Evolutionary conservation across 2,113 vertebrate species (phyloP).

Genomic region (Larimichthys crocea): DNA sequence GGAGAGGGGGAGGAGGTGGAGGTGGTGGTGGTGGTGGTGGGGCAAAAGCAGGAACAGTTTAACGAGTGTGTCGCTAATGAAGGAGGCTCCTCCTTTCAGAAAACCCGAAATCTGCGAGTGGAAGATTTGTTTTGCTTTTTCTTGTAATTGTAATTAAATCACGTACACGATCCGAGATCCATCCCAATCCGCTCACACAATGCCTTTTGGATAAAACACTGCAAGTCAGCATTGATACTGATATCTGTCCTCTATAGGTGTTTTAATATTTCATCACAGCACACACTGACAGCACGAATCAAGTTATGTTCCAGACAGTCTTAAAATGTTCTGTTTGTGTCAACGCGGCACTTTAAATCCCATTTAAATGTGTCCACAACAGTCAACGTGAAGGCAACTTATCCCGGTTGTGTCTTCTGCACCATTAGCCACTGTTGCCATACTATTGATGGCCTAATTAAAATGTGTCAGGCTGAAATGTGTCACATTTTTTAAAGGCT

Average conservation of each 20-base stretch:
- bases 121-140: conserved; percentile 55
- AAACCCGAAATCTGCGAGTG: conserved; percentile 26
- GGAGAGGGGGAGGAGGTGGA: conserved; percentile 22
- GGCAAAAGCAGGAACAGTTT: conserved; percentile 53
- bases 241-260: not conserved
- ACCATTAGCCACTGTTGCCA: conserved; percentile 77
- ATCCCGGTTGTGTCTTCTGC: conserved; percentile 72
- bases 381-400: conserved; percentile 63
- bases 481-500: conserved; percentile 78
- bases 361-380: conserved; percentile 58
- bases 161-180: conserved; percentile 29
- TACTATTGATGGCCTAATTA: conserved; percentile 84
- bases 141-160: conserved; percentile 51
- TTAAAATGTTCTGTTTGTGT: conserved; percentile 3
- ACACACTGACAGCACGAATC: conserved; percentile 16
- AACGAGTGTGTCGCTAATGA: conserved; percentile 61
- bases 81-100: conserved; percentile 49
- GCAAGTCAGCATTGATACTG: conserved; percentile 27
- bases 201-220: conserved; percentile 6
- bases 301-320: conserved; percentile 20
- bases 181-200: conserved; percentile 21
- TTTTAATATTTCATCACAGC: conserved; percentile 5
- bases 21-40: not conserved
- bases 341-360: conserved; percentile 23
- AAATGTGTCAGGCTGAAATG: conserved; percentile 81